phyloP scores from a whole-genome alignment of 2,113 vertebrate genomes.

The Eubucco bourcierii region DNA sequence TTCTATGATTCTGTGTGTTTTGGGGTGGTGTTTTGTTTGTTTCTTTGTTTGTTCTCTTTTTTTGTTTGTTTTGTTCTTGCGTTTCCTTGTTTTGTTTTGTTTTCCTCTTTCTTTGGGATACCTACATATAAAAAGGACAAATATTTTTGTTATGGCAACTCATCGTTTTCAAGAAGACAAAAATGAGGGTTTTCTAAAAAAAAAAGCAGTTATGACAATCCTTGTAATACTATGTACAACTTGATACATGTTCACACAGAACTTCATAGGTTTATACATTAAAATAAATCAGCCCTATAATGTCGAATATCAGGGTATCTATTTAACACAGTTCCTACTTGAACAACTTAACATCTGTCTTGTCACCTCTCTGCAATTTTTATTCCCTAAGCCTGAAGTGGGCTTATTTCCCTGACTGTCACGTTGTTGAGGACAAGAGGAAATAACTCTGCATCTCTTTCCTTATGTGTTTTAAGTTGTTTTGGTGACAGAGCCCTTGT shows the following conservation, averaged over 20 bases:
- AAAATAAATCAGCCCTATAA: not conserved
- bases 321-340: not conserved
- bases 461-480: not conserved
- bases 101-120: not conserved
- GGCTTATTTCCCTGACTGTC: not conserved
- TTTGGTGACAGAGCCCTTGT: not conserved
- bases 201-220: not conserved
- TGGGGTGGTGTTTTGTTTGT: too few species aligned
- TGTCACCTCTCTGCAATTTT: not conserved
- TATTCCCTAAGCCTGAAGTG: not conserved
- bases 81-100: too few species aligned
- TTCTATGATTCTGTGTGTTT: too few species aligned
- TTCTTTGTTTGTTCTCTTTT: too few species aligned
- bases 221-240: not conserved
- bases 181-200: not conserved
- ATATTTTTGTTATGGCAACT: not conserved
- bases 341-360: not conserved
- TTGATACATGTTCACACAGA: not conserved
- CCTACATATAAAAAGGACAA: not conserved
- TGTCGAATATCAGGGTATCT: not conserved
- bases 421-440: not conserved
- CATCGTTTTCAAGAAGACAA: not conserved
- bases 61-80: too few species aligned
- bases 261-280: not conserved
- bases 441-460: not conserved